A percentile compares a stretch with the other conserved stretches of the same genome.
Conservation (phyloP, 2,797 vertebrate species). For the Sylvilagus floridanus region DNA sequence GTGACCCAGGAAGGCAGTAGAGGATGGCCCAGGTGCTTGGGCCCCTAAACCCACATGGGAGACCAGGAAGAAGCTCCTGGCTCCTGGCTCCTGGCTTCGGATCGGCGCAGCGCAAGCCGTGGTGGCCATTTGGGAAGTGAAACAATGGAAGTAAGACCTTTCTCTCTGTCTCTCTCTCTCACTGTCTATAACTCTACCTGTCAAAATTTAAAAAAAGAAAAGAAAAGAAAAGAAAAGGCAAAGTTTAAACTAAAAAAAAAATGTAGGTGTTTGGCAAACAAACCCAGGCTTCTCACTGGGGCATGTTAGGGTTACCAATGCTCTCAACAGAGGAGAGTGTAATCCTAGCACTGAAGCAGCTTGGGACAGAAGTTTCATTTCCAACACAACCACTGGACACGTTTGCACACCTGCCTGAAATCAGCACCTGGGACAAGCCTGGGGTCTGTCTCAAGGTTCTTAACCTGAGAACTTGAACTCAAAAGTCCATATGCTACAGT, state of each 20-base stretch:
- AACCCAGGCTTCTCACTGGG: neutral
- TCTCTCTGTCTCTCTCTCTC: too few species aligned
- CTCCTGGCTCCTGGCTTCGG: too few species aligned
- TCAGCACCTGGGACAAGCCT: constrained; percentile 60
- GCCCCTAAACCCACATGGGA: too few species aligned
- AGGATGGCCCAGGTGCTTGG: too few species aligned
- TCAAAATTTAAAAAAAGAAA: too few species aligned
- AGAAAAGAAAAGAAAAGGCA: neutral
- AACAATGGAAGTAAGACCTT: too few species aligned
- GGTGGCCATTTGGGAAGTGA: too few species aligned
- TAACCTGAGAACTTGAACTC: constrained; percentile 10
- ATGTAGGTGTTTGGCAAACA: constrained; percentile 52
- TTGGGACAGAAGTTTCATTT: constrained; percentile 39
- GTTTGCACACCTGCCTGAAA: constrained; percentile 73
- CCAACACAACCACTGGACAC: constrained; percentile 58
- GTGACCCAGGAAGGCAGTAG: too few species aligned
- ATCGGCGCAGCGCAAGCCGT: too few species aligned
- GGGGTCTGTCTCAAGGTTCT: constrained; percentile 66
- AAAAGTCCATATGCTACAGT: constrained; percentile 41
- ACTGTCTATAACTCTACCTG: too few species aligned
- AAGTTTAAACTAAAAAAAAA: constrained; percentile 37
- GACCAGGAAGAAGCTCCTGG: too few species aligned
- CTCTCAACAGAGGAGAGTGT: neutral
- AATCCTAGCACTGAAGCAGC: neutral
- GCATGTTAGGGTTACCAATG: neutral